Base-by-base conservation (phyloP, 2,797 vertebrate species). In the Decapterus maruadsi region DNA sequence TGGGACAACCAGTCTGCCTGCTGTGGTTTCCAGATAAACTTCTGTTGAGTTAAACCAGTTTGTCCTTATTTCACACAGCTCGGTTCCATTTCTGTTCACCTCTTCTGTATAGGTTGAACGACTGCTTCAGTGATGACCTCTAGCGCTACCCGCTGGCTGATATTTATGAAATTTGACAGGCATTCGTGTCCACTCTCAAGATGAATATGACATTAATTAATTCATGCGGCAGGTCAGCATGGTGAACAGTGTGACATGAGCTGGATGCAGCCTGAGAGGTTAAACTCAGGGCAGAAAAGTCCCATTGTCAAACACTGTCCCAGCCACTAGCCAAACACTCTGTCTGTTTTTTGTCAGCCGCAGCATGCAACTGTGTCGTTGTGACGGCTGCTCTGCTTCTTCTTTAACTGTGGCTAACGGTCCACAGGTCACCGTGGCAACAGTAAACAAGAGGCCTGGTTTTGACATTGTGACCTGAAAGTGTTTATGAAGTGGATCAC, bases 311-410 rank as follows among this genome's bases (percentile, higher is more conserved):
- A 56, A 53, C 70, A 54, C 48, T 3, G 54, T 58, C 68, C 31
- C 69, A 60, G 70, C 59, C 46, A 46, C 76, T 63, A 79, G 26
- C 34, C 29, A 29, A 69, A 70, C 75, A 36, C 40, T 42, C 38
- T 1, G 70, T 55, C 88, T 92, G 88, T 22, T 83, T 77, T 77
- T 14, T 68, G 67, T 91, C 90, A 86, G 45, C 83, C 42, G 42
- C 38, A 61, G 38, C 68, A n/a, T 40, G 60, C 45, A 36, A 31
- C 48, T 19, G 53, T 16, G 72, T 83, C 36, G 50, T 70, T 59
- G 78, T 71, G 68, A 22, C 19, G 19, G 81, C 82, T 7, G 4
- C 62, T 65, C 57, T 26, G 75, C 54, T 31, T 75, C 54, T 63
- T 55, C 72, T 68, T 72, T 51, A 40, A 56, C 29, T 53, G 38